A percentile compares a stretch with the other conserved stretches of the same genome.
phyloP scores from a whole-genome alignment of 2,797 vertebrate genomes.

The Myotis findleyi region DNA sequence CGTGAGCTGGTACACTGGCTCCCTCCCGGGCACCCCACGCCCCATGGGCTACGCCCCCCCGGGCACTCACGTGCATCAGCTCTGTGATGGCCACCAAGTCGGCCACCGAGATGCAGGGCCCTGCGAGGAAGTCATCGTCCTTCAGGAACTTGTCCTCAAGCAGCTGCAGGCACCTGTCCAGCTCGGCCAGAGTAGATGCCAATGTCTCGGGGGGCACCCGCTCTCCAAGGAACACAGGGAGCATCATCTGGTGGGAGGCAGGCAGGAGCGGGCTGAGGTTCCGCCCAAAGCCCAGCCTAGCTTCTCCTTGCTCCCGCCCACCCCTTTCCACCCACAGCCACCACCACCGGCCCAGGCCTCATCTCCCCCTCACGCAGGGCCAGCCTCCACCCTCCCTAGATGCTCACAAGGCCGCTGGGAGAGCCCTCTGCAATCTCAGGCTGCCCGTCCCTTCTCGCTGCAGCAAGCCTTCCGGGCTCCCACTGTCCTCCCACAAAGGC shows the following conservation, averaged over 20 bases:
- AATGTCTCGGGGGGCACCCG: conserved; percentile 35
- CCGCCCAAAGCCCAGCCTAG: background rate
- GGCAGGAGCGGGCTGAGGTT: background rate
- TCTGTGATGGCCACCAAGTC: conserved; percentile 93
- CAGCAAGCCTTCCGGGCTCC: background rate
- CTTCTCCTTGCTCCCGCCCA: background rate
- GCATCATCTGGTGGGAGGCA: conserved; percentile 48
- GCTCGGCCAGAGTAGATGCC: conserved; percentile 50
- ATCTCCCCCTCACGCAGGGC: background rate
- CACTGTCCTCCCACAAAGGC: background rate
- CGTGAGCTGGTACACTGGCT: background rate
- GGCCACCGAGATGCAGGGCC: conserved; percentile 91
- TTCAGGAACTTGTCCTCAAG: conserved; percentile 93
- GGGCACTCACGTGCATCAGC: conserved; percentile 88
- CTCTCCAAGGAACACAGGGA: conserved; percentile 39
- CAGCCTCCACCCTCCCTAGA: background rate
- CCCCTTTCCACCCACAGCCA: background rate
- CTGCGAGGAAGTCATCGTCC: conserved; percentile 90
- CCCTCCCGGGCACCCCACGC: background rate
- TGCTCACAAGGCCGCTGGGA: background rate
- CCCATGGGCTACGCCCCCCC: background rate
- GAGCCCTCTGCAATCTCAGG: background rate
- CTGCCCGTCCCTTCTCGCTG: background rate
- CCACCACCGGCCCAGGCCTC: background rate
- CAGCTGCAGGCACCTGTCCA: conserved; percentile 83